These are phyloP conservation scores for Sitophilus oryzae DNA, from an alignment of 1,140 invertebrate species.

Conservation along the genomic window DNA sequence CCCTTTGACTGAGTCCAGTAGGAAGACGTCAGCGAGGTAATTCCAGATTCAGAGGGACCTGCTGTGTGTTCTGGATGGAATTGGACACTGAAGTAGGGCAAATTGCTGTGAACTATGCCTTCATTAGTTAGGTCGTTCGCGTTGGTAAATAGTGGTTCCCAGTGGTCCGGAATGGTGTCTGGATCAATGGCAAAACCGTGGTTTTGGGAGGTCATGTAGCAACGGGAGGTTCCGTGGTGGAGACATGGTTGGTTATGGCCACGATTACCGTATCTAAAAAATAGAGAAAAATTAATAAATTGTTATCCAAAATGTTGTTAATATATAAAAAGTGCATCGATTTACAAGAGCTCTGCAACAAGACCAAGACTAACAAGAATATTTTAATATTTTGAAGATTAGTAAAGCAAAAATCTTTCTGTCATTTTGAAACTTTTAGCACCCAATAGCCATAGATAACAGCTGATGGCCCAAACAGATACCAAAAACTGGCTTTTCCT, in stretches of 20 bases:
- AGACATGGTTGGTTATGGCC: conserved; percentile 97
- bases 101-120: conserved; percentile 74
- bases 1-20: conserved; percentile 70
- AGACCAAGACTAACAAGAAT: not conserved
- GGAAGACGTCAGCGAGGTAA: conserved; percentile 89
- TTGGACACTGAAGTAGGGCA: conserved; percentile 92
- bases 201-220: conserved; percentile 98
- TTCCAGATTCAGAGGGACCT: conserved; percentile 91
- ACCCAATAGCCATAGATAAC: conserved; percentile 80
- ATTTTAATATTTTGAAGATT: not conserved
- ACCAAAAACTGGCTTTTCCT: conserved; percentile 79
- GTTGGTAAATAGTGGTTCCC: conserved; percentile 90
- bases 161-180: conserved; percentile 62
- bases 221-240: conserved; percentile 75
- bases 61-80: conserved; percentile 98
- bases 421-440: conserved; percentile 86
- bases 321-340: not conserved
- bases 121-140: conserved; percentile 68
- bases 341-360: not conserved
- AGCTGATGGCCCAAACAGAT: conserved; percentile 98
- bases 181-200: conserved; percentile 91
- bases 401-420: conserved; percentile 49
- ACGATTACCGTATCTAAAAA: conserved; percentile 88
- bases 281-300: conserved; percentile 6
- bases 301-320: not conserved